A percentile compares a stretch with the other conserved stretches of the same genome.
phyloP scores from a whole-genome alignment of 2,797 vertebrate genomes.

The Toxotes lorentzi region DNA sequence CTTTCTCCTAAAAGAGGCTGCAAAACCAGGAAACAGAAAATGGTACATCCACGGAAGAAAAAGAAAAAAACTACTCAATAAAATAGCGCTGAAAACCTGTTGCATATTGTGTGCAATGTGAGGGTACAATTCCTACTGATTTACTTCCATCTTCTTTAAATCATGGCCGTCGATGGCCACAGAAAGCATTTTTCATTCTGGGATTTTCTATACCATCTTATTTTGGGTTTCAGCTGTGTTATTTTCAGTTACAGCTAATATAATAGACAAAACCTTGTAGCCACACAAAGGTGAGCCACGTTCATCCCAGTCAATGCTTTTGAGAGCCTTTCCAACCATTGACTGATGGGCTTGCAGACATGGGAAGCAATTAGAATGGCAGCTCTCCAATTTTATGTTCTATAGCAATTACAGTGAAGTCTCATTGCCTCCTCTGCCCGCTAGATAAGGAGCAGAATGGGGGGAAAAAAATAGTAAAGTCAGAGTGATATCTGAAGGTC shows the following conservation, averaged over 20 bases:
- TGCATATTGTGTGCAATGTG: background rate
- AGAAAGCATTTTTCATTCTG: background rate
- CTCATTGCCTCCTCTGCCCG: conserved; percentile 55
- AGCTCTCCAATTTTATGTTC: conserved; percentile 57
- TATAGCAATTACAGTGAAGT: conserved; percentile 64
- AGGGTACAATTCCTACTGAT: background rate
- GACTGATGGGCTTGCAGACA: conserved; percentile 65
- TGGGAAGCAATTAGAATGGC: conserved; percentile 67
- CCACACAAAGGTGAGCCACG: conserved; percentile 37
- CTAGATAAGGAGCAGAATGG: conserved; percentile 49
- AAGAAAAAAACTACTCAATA: background rate
- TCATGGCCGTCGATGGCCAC: background rate
- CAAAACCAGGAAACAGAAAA: conserved; percentile 5
- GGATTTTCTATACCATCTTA: conserved; percentile 8
- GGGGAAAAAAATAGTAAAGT: conserved; percentile 25
- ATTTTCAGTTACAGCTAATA: conserved; percentile 32
- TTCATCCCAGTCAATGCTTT: conserved; percentile 46
- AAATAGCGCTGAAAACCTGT: background rate
- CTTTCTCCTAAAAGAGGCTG: conserved; percentile 30
- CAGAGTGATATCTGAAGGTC: conserved; percentile 51
- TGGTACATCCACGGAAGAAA: background rate
- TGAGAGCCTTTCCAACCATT: conserved; percentile 55
- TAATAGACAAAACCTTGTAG: conserved; percentile 32
- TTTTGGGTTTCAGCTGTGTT: conserved; percentile 1
- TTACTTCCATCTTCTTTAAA: background rate